Conservation (phyloP, 2,888 invertebrate species). For the Eumerus sabulonum region DNA sequence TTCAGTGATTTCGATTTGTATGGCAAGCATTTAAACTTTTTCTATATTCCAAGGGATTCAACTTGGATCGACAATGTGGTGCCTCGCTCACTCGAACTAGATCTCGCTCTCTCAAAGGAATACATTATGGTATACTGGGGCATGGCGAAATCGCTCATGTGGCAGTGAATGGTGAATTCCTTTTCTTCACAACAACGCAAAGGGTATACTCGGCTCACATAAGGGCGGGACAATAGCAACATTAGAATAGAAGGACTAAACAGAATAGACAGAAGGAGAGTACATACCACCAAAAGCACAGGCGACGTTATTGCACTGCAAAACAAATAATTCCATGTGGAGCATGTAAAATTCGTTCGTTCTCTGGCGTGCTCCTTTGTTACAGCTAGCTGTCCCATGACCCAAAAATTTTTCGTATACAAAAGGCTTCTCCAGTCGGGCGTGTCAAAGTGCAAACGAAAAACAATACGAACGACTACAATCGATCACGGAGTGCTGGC, state of each 20-base stretch:
- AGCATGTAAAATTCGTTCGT: constrained; percentile 55
- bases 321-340: constrained; percentile 57
- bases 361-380: constrained; percentile 36
- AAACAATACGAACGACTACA: too few relatives aligned
- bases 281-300: background rate
- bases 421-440: constrained; percentile 50
- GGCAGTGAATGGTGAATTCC: constrained; percentile 38
- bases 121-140: constrained; percentile 50
- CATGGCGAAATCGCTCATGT: constrained; percentile 41
- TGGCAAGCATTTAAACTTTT: constrained; percentile 50
- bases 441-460: constrained; percentile 37
- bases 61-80: constrained; percentile 3
- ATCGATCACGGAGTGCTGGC: too few relatives aligned
- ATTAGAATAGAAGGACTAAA: constrained; percentile 22
- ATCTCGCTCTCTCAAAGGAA: constrained; percentile 42
- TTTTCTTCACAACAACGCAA: constrained; percentile 36
- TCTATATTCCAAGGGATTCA: constrained; percentile 45
- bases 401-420: constrained; percentile 32
- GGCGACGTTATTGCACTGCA: constrained; percentile 53
- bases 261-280: constrained; percentile 8
- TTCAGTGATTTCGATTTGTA: constrained; percentile 45
- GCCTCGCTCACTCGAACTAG: constrained; percentile 8
- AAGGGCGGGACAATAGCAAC: constrained; percentile 11
- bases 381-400: constrained; percentile 32
- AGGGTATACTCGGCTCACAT: constrained; percentile 3